Conservation (phyloP, 1,140 invertebrate species). For the Trichogramma pretiosum region DNA sequence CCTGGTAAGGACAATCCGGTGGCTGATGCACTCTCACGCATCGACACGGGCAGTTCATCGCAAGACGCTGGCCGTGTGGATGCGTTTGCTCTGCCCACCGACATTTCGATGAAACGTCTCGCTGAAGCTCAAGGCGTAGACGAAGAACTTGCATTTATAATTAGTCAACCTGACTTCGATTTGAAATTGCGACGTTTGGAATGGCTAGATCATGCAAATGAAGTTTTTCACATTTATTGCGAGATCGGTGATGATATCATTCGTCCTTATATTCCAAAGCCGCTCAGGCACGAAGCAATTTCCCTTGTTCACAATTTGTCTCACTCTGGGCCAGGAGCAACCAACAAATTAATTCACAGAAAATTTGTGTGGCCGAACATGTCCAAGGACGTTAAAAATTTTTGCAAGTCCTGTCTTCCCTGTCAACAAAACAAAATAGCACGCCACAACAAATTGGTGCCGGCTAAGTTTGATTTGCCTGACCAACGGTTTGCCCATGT, state of each 20-base stretch:
- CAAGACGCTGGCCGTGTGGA: not conserved
- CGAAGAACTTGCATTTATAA: not conserved
- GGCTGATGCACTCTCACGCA: slow-evolving; percentile 1
- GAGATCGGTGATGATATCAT: not conserved
- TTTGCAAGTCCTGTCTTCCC: too few relatives aligned
- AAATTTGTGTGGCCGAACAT: too few relatives aligned
- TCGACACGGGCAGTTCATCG: not conserved
- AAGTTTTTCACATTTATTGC: not conserved
- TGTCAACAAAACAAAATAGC: too few relatives aligned
- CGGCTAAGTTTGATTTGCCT: too few relatives aligned
- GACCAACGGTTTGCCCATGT: too few relatives aligned
- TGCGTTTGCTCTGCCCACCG: not conserved
- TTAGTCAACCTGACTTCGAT: not conserved
- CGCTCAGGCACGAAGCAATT: not conserved
- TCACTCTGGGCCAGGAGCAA: too few relatives aligned
- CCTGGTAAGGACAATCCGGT: not conserved
- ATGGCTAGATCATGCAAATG: not conserved
- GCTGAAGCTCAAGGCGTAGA: not conserved
- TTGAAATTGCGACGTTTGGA: not conserved
- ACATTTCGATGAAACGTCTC: not conserved
- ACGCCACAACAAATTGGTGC: too few relatives aligned
- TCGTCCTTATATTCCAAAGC: not conserved
- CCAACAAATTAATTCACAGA: too few relatives aligned
- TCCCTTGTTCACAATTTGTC: too few relatives aligned
- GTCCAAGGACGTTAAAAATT: too few relatives aligned